A percentile compares a stretch with the other conserved stretches of the same genome.
phyloP scores from a whole-genome alignment of 2,113 vertebrate genomes.

The Excalfactoria chinensis region DNA sequence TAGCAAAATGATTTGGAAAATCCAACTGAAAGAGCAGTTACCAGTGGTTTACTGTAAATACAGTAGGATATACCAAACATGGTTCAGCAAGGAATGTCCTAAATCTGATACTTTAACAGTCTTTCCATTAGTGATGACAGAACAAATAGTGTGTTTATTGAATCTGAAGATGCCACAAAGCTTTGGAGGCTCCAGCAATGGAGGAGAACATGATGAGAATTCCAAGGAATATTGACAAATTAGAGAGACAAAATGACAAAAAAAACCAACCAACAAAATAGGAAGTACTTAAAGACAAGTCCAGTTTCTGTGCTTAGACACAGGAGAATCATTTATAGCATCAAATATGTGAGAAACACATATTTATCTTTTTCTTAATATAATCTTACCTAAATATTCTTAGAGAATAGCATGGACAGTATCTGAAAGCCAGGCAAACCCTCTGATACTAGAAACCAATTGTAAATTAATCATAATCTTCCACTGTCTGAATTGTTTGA shows the following conservation, averaged over 20 bases:
- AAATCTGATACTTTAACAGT: background rate
- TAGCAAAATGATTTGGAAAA: slow-evolving; percentile 4
- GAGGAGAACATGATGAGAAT: background rate
- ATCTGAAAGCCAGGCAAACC: background rate
- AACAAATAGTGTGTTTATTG: background rate
- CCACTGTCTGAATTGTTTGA: background rate
- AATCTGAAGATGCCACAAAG: background rate
- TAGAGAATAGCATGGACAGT: background rate
- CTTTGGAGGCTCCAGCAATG: background rate
- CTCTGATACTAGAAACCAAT: background rate
- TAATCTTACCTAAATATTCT: background rate
- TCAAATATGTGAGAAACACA: background rate
- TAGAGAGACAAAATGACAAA: background rate
- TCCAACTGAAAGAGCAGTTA: background rate
- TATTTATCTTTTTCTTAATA: background rate
- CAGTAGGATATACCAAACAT: background rate
- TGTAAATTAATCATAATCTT: background rate
- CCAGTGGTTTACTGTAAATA: background rate
- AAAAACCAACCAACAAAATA: too few species aligned
- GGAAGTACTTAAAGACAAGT: background rate
- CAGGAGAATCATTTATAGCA: background rate
- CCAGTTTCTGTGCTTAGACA: background rate
- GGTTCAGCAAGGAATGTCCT: background rate
- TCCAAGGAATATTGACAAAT: background rate
- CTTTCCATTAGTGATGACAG: background rate